Percentiles rank a stretch among this genome's conserved stretches.
Conservation (phyloP, 2,888 invertebrate genomes). For the Willowsia nigromaculata region DNA sequence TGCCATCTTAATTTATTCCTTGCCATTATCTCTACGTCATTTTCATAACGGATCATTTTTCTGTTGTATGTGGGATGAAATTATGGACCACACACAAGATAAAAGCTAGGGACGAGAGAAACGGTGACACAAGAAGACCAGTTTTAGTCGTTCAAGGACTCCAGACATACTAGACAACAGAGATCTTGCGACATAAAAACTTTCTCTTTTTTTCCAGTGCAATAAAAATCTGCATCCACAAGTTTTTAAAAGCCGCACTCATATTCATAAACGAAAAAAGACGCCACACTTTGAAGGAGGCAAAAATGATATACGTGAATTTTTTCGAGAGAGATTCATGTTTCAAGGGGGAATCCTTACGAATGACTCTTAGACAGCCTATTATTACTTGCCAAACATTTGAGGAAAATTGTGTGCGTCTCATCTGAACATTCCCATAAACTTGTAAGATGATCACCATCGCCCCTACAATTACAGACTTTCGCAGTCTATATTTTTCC, state of each 20-base stretch:
- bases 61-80: neutral
- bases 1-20: neutral
- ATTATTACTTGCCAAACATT: neutral
- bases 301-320: neutral
- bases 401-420: neutral
- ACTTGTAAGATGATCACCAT: neutral
- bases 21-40: neutral
- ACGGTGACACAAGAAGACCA: neutral
- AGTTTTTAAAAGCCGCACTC: neutral
- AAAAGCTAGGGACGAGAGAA: neutral
- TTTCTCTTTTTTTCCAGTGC: slow-evolving; percentile 14
- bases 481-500: neutral
- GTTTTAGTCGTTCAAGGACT: neutral
- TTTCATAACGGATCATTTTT: neutral
- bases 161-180: neutral
- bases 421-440: neutral
- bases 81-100: neutral
- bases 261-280: neutral
- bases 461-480: neutral
- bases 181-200: neutral
- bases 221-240: slow-evolving; percentile 15
- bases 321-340: neutral
- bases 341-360: neutral
- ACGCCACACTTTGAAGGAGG: neutral
- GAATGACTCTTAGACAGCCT: too few species aligned